Evolutionary conservation across 2,113 vertebrate species (phyloP).

Genomic region (Euleptes europaea): DNA sequence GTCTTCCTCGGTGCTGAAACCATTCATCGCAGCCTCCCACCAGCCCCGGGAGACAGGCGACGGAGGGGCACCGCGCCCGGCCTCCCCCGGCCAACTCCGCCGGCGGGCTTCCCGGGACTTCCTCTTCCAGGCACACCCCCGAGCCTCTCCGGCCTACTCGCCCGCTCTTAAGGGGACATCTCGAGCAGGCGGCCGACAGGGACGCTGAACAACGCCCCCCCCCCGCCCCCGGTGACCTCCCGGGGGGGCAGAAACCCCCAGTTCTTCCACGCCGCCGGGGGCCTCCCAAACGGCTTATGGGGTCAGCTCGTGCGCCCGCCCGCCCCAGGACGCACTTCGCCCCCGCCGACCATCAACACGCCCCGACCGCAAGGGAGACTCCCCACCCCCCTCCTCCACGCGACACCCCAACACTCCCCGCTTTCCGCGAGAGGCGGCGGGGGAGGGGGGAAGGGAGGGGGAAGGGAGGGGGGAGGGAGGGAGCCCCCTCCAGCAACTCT

Average conservation of each 20-base stretch:
- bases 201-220: background rate
- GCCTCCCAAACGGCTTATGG: background rate
- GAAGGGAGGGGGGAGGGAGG: too few relatives aligned
- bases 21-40: slow-evolving; percentile 83
- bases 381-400: background rate
- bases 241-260: slow-evolving; percentile 6
- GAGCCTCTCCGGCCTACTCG: background rate
- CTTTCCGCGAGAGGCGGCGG: background rate
- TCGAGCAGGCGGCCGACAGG: background rate
- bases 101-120: background rate
- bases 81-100: background rate
- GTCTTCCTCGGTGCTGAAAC: slow-evolving; percentile 96
- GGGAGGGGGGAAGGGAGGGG: background rate
- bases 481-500: background rate
- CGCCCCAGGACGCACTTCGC: background rate
- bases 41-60: slow-evolving; percentile 2
- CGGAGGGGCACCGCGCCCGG: background rate
- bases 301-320: too few relatives aligned
- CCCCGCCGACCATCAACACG: background rate
- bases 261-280: slow-evolving; percentile 5
- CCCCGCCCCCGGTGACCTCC: background rate
- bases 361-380: background rate
- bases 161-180: background rate
- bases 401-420: background rate
- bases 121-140: background rate